phyloP scores from a whole-genome alignment of 2,888 invertebrate species.

The Tyria jacobaeae region DNA sequence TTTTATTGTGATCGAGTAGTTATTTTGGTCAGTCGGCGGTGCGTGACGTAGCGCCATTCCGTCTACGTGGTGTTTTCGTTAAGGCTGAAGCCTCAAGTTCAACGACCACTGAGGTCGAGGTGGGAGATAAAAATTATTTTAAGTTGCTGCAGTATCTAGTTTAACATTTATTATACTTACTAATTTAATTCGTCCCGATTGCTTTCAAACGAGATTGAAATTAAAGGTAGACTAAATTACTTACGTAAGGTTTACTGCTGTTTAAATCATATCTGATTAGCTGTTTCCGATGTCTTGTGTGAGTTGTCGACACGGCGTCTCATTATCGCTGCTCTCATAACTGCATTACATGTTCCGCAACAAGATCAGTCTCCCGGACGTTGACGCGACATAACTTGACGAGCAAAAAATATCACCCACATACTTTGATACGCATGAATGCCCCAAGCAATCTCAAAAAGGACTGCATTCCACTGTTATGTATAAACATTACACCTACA shows the following conservation, averaged over 20 bases:
- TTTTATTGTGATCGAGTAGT: constrained; percentile 52
- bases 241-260: constrained; percentile 33
- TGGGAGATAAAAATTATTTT: constrained; percentile 65
- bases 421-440: constrained; percentile 52
- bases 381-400: constrained; percentile 34
- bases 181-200: constrained; percentile 53
- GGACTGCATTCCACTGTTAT: constrained; percentile 50
- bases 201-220: constrained; percentile 25
- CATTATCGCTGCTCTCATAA: constrained; percentile 47
- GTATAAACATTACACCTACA: constrained; percentile 51
- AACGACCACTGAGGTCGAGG: constrained; percentile 76
- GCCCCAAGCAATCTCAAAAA: constrained; percentile 46
- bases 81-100: constrained; percentile 67
- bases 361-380: constrained; percentile 48
- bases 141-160: constrained; percentile 74
- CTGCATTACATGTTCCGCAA: constrained; percentile 53
- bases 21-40: constrained; percentile 52
- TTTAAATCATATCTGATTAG: constrained; percentile 39
- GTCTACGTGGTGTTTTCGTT: constrained; percentile 70
- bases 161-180: constrained; percentile 71
- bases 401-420: constrained; percentile 48
- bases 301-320: constrained; percentile 44
- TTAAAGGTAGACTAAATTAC: constrained; percentile 26
- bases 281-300: constrained; percentile 40
- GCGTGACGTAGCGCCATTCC: constrained; percentile 69